Evolutionary conservation across 2,113 vertebrate species (phyloP).

Genomic region (Melospiza melodia): DNA sequence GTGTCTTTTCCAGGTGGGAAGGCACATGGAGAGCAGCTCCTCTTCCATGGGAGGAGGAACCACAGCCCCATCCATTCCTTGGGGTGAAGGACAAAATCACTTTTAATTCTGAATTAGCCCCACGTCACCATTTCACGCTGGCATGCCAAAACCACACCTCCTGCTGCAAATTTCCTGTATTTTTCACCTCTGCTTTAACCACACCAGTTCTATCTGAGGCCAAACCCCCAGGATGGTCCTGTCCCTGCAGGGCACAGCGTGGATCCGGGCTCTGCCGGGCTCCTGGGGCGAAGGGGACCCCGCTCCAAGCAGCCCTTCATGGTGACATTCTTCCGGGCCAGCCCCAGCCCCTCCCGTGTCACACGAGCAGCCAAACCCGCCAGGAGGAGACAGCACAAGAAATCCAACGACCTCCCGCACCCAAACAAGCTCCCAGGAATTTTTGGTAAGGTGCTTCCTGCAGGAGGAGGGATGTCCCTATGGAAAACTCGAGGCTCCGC

Average conservation of each 20-base stretch:
- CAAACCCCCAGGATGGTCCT: fast-evolving
- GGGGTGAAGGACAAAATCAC: fast-evolving
- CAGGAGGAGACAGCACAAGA: slow-evolving; percentile 80
- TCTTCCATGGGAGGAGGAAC: fast-evolving
- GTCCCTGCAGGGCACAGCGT: slow-evolving; percentile 82
- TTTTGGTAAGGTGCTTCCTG: slow-evolving; percentile 76
- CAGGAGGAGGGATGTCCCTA: not conserved
- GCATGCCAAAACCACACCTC: fast-evolving
- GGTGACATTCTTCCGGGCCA: slow-evolving; percentile 93
- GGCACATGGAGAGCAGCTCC: not conserved
- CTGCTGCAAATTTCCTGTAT: fast-evolving
- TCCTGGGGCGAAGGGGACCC: slow-evolving; percentile 85
- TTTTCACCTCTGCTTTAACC: not conserved
- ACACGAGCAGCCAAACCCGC: slow-evolving; percentile 77
- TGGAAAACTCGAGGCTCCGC: fast-evolving
- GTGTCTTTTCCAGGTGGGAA: not conserved
- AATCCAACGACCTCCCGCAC: slow-evolving; percentile 83
- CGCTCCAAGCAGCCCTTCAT: slow-evolving; percentile 93
- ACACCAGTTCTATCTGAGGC: fast-evolving
- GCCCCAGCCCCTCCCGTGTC: slow-evolving; percentile 74
- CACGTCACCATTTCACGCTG: fast-evolving
- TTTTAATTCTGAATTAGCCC: fast-evolving
- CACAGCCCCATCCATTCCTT: not conserved
- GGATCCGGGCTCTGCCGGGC: slow-evolving; percentile 84
- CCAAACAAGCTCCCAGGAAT: slow-evolving; percentile 80